These are phyloP conservation scores for Trichogramma dendrolimi DNA, from an alignment of 2,888 invertebrate species.

Conservation along the genomic window DNA sequence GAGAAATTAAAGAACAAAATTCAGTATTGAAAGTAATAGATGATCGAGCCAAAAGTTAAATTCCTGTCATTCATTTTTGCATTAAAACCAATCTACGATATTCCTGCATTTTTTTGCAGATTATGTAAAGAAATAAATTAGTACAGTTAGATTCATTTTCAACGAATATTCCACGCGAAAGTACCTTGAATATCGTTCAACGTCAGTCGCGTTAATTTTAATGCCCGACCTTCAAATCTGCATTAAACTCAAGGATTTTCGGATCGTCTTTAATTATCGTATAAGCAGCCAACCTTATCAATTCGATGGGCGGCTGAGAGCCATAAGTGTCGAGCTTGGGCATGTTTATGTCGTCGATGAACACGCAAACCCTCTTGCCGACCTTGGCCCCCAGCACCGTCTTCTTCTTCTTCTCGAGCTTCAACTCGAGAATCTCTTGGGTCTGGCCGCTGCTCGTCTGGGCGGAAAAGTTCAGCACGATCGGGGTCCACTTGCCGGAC, in stretches of 20 bases:
- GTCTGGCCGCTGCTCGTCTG: constrained; percentile 83
- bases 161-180: too few relatives aligned
- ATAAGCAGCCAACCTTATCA: constrained; percentile 62
- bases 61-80: too few relatives aligned
- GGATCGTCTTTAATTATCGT: background rate
- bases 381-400: constrained; percentile 76
- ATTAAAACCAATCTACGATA: too few relatives aligned
- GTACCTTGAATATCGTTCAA: too few relatives aligned
- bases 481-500: constrained; percentile 65
- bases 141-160: too few relatives aligned
- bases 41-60: too few relatives aligned
- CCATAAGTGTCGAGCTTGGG: constrained; percentile 82
- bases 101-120: too few relatives aligned
- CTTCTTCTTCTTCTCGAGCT: constrained; percentile 77
- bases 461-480: constrained; percentile 84
- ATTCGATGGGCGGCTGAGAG: constrained; percentile 86
- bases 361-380: constrained; percentile 77
- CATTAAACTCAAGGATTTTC: too few relatives aligned
- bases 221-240: too few relatives aligned
- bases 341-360: constrained; percentile 92
- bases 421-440: constrained; percentile 80
- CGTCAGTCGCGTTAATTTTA: background rate
- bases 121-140: too few relatives aligned
- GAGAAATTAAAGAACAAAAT: too few relatives aligned
- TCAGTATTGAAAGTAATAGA: too few relatives aligned